A percentile compares a stretch with the other conserved stretches of the same genome.
Evolutionary conservation across 2,888 invertebrate genomes (phyloP).

Genomic region (Drosophila paucipuncta): DNA sequence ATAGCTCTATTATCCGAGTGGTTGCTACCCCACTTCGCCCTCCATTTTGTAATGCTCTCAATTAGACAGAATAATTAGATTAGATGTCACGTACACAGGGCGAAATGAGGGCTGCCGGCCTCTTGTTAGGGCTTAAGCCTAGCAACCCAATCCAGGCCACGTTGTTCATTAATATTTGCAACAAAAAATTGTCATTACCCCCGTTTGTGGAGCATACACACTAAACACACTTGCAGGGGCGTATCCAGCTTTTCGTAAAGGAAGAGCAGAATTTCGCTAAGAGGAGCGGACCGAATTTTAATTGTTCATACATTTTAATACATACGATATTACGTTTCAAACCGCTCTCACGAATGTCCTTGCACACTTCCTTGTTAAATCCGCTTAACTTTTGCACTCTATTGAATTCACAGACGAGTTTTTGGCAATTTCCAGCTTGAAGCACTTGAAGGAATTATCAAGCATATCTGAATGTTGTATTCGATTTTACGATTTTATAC

Average conservation of each 20-base stretch:
- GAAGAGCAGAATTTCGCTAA: not conserved
- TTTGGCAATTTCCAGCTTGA: not conserved
- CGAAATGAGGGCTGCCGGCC: constrained; percentile 19
- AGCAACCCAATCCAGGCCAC: constrained; percentile 1
- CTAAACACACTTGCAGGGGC: not conserved
- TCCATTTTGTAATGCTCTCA: constrained; percentile 6
- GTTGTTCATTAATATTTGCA: constrained; percentile 33
- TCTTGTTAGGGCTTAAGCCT: constrained; percentile 21
- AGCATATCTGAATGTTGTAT: not conserved
- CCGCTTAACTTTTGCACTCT: constrained; percentile 2
- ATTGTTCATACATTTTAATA: not conserved
- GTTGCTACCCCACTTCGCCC: not conserved
- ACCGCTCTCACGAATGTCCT: rapidly evolving
- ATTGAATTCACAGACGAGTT: not conserved
- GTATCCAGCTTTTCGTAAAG: not conserved
- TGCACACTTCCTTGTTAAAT: constrained; percentile 17
- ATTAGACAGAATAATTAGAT: constrained; percentile 47
- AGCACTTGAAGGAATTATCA: no score
- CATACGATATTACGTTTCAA: not conserved
- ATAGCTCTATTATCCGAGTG: constrained; percentile 11
- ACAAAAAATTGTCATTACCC: constrained; percentile 32
- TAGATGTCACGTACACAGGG: constrained; percentile 40
- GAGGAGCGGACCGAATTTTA: not conserved
- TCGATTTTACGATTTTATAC: not conserved
- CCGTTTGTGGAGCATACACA: not conserved